These are phyloP conservation scores for Cheilosia vulpina DNA, from an alignment of 2,888 invertebrate species.

Conservation along the genomic window DNA sequence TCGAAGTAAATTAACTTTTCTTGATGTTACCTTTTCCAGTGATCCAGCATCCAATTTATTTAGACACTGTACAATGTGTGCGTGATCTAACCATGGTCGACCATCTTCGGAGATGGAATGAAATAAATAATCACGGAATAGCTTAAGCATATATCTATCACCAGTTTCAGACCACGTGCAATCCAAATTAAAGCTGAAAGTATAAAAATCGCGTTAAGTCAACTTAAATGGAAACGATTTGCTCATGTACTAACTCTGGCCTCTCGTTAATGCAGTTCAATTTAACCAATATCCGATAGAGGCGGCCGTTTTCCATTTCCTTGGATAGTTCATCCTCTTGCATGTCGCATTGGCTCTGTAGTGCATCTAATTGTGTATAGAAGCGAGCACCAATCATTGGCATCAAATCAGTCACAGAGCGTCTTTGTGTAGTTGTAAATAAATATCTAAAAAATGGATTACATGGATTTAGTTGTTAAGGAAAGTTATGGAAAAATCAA, in stretches of 20 bases:
- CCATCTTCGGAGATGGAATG: slow-evolving; percentile 97
- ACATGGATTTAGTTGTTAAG: not conserved
- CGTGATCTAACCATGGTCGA: slow-evolving; percentile 97
- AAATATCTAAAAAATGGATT: slow-evolving; percentile 87
- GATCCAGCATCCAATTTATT: slow-evolving; percentile 96
- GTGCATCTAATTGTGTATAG: slow-evolving; percentile 96
- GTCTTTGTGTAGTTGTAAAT: slow-evolving; percentile 87
- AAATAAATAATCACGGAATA: slow-evolving; percentile 98
- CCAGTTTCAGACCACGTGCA: slow-evolving; percentile 99
- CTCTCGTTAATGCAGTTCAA: slow-evolving; percentile 97
- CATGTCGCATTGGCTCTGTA: slow-evolving; percentile 93
- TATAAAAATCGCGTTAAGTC: slow-evolving; percentile 91
- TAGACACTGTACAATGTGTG: slow-evolving; percentile 96
- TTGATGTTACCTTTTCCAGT: slow-evolving; percentile 87
- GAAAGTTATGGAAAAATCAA: not conserved
- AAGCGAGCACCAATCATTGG: slow-evolving; percentile 99
- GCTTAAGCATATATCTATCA: slow-evolving; percentile 98
- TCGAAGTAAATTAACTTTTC: not conserved
- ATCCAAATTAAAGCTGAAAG: slow-evolving; percentile 92
- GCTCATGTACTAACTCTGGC: slow-evolving; percentile 89
- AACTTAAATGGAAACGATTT: slow-evolving; percentile 85
- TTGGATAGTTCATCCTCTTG: slow-evolving; percentile 95
- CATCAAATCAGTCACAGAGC: slow-evolving; percentile 97
- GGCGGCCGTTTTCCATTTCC: slow-evolving; percentile 97
- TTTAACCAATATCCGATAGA: slow-evolving; percentile 95